Percentiles rank a stretch among this genome's conserved stretches.
Conservation (phyloP, 2,797 vertebrate species). For the Oophaga sylvatica region DNA sequence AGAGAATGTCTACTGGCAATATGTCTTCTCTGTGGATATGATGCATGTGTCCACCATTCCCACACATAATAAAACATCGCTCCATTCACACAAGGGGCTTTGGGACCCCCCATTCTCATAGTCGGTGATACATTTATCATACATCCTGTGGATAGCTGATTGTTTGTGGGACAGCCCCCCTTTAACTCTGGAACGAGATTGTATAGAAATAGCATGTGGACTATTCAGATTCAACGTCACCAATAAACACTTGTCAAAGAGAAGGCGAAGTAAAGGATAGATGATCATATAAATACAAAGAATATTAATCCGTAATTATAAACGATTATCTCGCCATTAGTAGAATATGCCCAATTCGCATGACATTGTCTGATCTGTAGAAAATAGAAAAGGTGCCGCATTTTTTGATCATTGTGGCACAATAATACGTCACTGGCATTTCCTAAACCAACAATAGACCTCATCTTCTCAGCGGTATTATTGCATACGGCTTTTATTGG, state of each 20-base stretch:
- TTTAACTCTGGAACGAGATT: not conserved
- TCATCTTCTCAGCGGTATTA: not conserved
- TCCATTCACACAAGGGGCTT: too few species aligned
- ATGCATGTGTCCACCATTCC: too few species aligned
- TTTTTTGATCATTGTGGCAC: not conserved
- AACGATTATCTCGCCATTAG: not conserved
- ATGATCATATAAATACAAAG: not conserved
- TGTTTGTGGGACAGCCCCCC: too few species aligned
- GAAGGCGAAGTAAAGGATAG: not conserved
- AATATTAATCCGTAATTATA: not conserved
- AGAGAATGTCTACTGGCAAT: too few species aligned
- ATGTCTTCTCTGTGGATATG: too few species aligned
- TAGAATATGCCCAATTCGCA: not conserved
- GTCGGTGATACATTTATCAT: too few species aligned
- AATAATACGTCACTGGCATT: not conserved
- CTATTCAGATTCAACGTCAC: too few species aligned
- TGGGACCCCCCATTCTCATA: too few species aligned
- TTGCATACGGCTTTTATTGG: constrained; percentile 20
- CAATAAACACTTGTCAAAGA: too few species aligned
- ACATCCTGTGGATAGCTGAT: too few species aligned
- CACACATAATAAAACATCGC: too few species aligned
- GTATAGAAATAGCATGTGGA: not conserved
- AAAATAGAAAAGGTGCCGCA: not conserved
- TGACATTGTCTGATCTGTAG: not conserved
- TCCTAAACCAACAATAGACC: not conserved